phyloP scores from a whole-genome alignment of 2,888 invertebrate genomes.

The Dione vanillae region DNA sequence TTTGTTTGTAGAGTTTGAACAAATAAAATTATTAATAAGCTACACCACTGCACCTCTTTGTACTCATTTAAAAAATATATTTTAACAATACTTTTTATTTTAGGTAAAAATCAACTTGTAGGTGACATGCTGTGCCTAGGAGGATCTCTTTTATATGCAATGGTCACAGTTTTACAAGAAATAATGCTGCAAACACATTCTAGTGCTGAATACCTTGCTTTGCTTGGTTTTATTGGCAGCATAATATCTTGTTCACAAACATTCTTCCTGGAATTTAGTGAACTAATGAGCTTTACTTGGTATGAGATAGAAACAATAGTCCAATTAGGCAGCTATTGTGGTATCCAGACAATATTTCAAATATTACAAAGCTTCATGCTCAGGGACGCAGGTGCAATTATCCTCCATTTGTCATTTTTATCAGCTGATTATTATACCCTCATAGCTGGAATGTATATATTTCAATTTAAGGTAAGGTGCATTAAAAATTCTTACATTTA shows the following conservation, averaged over 20 bases:
- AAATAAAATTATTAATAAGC: too few species aligned
- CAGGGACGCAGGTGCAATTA: constrained; percentile 91
- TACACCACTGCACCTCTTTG: too few species aligned
- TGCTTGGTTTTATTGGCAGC: constrained; percentile 92
- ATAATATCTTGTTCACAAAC: constrained; percentile 91
- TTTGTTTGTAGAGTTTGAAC: too few species aligned
- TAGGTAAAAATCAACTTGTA: constrained; percentile 90
- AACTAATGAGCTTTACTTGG: constrained; percentile 88
- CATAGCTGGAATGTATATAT: constrained; percentile 90
- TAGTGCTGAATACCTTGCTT: constrained; percentile 91
- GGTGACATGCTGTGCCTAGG: constrained; percentile 93
- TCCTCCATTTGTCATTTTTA: constrained; percentile 91
- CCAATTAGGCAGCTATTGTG: constrained; percentile 86
- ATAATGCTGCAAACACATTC: constrained; percentile 91
- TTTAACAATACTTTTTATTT: constrained; percentile 50
- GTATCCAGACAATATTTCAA: constrained; percentile 90
- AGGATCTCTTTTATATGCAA: constrained; percentile 91
- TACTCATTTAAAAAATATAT: background rate
- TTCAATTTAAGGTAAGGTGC: constrained; percentile 89
- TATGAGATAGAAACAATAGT: constrained; percentile 87
- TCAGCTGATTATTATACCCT: constrained; percentile 94
- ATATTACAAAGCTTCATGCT: constrained; percentile 90
- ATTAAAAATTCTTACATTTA: too few species aligned
- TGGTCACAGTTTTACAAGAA: constrained; percentile 92
- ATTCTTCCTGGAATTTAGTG: constrained; percentile 89